Evolutionary conservation across 2,113 vertebrate species (phyloP).

Genomic region (Pygoscelis adeliae): DNA sequence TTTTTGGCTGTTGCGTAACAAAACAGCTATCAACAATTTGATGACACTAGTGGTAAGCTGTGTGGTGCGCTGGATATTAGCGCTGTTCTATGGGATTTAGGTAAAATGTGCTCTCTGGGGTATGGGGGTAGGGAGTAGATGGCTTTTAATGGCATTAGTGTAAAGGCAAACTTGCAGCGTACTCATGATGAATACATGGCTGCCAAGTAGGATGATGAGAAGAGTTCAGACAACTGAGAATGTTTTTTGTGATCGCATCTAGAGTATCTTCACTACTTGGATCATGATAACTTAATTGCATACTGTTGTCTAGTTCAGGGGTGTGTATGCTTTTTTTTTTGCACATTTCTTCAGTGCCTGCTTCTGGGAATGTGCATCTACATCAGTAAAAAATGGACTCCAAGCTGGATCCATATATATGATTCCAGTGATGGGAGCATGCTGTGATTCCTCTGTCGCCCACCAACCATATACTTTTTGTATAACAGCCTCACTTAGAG

Average conservation of each 20-base stretch:
- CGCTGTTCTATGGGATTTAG: not conserved
- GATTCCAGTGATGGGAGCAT: not conserved
- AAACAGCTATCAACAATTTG: not conserved
- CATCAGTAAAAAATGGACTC: not conserved
- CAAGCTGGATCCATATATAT: not conserved
- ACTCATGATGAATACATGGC: not conserved
- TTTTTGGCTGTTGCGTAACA: not conserved
- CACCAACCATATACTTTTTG: not conserved
- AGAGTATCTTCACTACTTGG: rapidly evolving
- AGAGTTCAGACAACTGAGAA: not conserved
- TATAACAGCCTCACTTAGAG: not conserved
- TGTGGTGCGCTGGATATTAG: not conserved
- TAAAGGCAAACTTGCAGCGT: not conserved
- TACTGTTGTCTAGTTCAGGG: not conserved
- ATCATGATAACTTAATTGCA: rapidly evolving
- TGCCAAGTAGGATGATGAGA: not conserved
- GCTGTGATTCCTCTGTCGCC: not conserved
- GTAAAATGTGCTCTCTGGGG: not conserved
- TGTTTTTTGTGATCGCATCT: not conserved
- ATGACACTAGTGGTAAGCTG: not conserved
- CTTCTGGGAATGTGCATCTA: not conserved
- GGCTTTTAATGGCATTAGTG: not conserved
- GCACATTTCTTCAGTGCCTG: not conserved
- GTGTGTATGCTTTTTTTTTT: not conserved
- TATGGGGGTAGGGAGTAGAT: not conserved